A percentile compares a stretch with the other conserved stretches of the same genome.
Evolutionary conservation across 2,113 vertebrate genomes (phyloP).

Genomic region (Phrynosoma platyrhinos): DNA sequence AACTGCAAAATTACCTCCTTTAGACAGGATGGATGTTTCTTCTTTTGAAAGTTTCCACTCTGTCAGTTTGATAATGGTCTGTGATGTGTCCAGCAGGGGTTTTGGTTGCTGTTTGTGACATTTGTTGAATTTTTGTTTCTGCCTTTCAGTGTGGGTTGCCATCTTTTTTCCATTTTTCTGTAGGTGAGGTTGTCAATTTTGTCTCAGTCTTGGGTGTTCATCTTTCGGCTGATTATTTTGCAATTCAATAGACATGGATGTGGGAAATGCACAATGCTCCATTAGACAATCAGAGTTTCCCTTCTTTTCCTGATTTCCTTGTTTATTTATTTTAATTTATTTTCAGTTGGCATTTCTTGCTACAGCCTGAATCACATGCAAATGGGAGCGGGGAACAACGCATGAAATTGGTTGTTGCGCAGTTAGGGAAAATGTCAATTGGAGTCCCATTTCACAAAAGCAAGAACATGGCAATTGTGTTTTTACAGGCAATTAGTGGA

Average conservation of each 20-base stretch:
- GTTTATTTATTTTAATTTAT: conserved; percentile 28
- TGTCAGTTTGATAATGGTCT: too few species aligned
- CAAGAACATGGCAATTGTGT: conserved; percentile 57
- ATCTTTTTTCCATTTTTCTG: too few species aligned
- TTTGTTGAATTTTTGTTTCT: too few species aligned
- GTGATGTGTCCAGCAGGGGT: too few species aligned
- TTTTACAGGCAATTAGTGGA: conserved; percentile 72
- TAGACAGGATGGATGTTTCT: too few species aligned
- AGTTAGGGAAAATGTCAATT: conserved; percentile 45
- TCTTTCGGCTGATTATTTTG: background rate
- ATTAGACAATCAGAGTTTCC: conserved; percentile 32
- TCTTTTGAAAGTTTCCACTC: too few species aligned
- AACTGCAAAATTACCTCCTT: too few species aligned
- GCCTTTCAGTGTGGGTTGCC: too few species aligned
- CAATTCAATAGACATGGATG: background rate
- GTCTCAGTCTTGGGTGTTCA: too few species aligned
- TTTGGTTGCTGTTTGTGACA: too few species aligned
- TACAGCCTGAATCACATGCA: conserved; percentile 41
- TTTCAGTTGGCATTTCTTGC: conserved; percentile 33
- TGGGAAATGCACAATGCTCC: background rate
- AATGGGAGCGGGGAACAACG: conserved; percentile 43
- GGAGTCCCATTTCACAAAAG: conserved; percentile 14
- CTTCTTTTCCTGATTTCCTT: conserved; percentile 28
- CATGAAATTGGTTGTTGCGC: conserved; percentile 8
- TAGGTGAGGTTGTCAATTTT: too few species aligned